Percentiles rank a stretch among this genome's conserved stretches.
Conservation (phyloP, 2,888 invertebrate genomes). For the Lycia hirtaria region DNA sequence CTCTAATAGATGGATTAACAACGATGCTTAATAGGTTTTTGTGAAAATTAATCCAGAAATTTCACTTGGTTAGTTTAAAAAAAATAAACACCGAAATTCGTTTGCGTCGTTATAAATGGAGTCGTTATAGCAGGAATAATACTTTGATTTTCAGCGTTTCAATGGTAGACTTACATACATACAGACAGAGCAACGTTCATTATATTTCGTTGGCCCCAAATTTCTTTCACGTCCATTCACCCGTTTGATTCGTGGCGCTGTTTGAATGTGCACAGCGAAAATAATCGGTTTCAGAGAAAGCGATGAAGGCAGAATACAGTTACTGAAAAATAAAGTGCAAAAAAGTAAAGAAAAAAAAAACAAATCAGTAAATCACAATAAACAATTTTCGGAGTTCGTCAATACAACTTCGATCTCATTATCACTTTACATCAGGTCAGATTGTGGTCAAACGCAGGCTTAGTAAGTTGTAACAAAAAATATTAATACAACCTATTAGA, state of each 20-base stretch:
- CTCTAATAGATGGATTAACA: too few relatives aligned
- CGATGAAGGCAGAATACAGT: constrained; percentile 3
- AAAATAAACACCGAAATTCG: not conserved
- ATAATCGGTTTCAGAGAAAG: constrained; percentile 26
- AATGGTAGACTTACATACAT: constrained; percentile 45
- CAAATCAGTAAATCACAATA: too few relatives aligned
- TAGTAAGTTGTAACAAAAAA: too few relatives aligned
- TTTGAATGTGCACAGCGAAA: constrained; percentile 33
- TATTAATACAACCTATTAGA: too few relatives aligned
- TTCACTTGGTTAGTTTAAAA: not conserved
- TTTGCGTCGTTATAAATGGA: not conserved
- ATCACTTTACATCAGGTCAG: too few relatives aligned
- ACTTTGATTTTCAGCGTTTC: not conserved
- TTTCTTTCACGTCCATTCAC: constrained; percentile 71
- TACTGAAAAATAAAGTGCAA: too few relatives aligned
- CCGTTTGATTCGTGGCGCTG: constrained; percentile 46
- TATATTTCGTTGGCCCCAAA: constrained; percentile 66
- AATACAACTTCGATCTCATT: too few relatives aligned
- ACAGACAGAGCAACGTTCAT: constrained; percentile 51
- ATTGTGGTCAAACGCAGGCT: too few relatives aligned
- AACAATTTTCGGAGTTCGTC: not conserved
- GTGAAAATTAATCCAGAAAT: too few relatives aligned
- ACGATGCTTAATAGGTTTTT: too few relatives aligned
- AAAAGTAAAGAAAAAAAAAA: too few relatives aligned
- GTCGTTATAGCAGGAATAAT: not conserved